Evolutionary conservation across 2,888 invertebrate genomes (phyloP), one percentile per base, ranked within the genome.

Genomic region (Sarcophaga carnaria): DNA sequence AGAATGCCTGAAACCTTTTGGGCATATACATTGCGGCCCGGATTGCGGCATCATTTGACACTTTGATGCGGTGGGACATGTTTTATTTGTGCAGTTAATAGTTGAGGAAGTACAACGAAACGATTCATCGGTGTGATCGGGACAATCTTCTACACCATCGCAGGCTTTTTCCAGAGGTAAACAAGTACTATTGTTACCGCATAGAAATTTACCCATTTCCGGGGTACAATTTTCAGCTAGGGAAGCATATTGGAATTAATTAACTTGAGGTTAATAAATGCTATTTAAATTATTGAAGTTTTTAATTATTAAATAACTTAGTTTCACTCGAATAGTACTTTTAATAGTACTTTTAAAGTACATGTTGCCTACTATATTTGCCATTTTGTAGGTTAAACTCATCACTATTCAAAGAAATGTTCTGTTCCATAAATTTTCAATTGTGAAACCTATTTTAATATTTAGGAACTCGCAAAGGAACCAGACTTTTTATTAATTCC

Each of bases 91-190:
- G 5, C 93, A 93, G 64, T 62, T 78, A 12, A 88, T 88, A 0
- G 37, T 10, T 10, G 88, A 67, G 4, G 83, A 84, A 2, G 90
- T 85, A 79, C 95, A 94, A 0, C 89, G 89, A 0, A 90, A 89
- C 66, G 94, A 94, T 92, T 96, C 96, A 91, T 96, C 96, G 12
- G 95, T 95, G 54, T 93, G 93, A 92, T 96, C 96, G 0, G 94
- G 93, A 89, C 96, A 96, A 82, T 96, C 94, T 0, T 90, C 54
- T 4, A 90, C 92, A 0, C 93, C 94, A 90, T 96, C 94, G 89
- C 96, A 96, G 1, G 95, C 94, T 75, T 94, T 89, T 0, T 90
- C 88, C 2, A 95, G 85, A 1, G 92, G 88, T 27, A 96, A 93
- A 89, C 96, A 96, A n/a, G 93, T 94, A 12, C 91, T 90, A 60